Evolutionary conservation across 1,140 invertebrate species (phyloP).

Genomic region (Drosophila punjabiensis): DNA sequence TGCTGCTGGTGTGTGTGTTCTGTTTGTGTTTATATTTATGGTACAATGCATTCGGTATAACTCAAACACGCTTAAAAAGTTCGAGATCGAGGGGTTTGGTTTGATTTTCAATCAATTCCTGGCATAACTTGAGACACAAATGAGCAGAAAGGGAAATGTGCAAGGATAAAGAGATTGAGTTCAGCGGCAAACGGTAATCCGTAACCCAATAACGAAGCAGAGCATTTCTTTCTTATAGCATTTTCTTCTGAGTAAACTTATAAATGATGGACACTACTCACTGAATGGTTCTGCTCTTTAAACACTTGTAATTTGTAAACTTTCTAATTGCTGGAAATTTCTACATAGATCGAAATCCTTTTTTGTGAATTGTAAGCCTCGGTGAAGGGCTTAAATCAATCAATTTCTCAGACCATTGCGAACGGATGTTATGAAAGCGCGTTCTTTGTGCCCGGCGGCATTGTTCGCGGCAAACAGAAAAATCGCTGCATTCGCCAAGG

Average conservation of each 20-base stretch:
- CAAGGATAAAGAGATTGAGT: slow-evolving; percentile 3
- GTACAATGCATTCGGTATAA: slow-evolving; percentile 76
- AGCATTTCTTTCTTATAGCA: neutral
- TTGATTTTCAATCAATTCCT: slow-evolving; percentile 77
- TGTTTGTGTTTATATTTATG: slow-evolving; percentile 73
- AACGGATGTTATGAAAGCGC: slow-evolving; percentile 24
- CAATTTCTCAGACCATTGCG: slow-evolving; percentile 24
- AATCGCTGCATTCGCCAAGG: slow-evolving; percentile 64
- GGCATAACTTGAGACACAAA: slow-evolving; percentile 6
- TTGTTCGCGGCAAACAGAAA: slow-evolving; percentile 59
- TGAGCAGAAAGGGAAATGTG: slow-evolving; percentile 6
- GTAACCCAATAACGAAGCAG: neutral
- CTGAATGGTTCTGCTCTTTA: neutral
- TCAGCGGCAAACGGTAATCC: neutral
- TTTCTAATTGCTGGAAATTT: neutral
- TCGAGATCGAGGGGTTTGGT: slow-evolving; percentile 70
- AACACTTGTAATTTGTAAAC: neutral
- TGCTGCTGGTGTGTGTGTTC: slow-evolving; percentile 12
- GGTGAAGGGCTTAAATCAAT: slow-evolving; percentile 17
- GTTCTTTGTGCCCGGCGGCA: slow-evolving; percentile 15
- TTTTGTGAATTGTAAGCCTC: neutral
- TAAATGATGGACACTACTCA: neutral
- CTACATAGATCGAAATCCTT: neutral
- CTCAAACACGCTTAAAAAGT: slow-evolving; percentile 76
- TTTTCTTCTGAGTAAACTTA: neutral